A percentile compares a stretch with the other conserved stretches of the same genome.
Conservation (phyloP, 2,113 vertebrate genomes). For the Marmota flaviventris region DNA sequence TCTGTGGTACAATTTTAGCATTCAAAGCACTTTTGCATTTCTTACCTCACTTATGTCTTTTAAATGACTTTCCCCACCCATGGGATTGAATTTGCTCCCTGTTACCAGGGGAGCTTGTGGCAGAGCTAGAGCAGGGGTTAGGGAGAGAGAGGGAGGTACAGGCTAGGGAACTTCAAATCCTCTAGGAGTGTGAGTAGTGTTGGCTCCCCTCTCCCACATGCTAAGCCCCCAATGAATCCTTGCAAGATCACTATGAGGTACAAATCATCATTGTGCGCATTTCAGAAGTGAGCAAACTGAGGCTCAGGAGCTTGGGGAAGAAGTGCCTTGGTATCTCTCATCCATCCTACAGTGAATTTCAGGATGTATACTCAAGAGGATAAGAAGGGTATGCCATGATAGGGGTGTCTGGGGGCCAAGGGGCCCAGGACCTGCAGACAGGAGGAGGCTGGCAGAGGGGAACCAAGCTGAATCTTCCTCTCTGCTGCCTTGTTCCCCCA, state of each 20-base stretch:
- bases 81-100: neutral
- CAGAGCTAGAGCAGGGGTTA: neutral
- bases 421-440: no score
- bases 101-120: neutral
- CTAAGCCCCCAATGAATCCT: neutral
- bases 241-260: neutral
- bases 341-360: neutral
- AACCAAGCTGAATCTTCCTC: neutral
- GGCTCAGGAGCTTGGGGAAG: neutral
- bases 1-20: neutral
- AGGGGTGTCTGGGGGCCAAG: neutral
- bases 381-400: neutral
- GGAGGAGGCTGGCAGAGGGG: neutral
- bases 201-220: neutral
- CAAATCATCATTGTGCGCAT: neutral
- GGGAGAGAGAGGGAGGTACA: no score
- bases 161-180: neutral
- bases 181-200: neutral
- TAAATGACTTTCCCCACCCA: neutral
- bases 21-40: constrained; percentile 44
- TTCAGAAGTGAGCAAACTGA: neutral
- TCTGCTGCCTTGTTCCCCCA: neutral
- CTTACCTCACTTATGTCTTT: neutral
- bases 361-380: neutral
- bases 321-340: neutral